Percentiles rank a stretch among this genome's conserved stretches.
phyloP scores from a whole-genome alignment of 2,797 vertebrate genomes.

The Gorsachius magnificus region DNA sequence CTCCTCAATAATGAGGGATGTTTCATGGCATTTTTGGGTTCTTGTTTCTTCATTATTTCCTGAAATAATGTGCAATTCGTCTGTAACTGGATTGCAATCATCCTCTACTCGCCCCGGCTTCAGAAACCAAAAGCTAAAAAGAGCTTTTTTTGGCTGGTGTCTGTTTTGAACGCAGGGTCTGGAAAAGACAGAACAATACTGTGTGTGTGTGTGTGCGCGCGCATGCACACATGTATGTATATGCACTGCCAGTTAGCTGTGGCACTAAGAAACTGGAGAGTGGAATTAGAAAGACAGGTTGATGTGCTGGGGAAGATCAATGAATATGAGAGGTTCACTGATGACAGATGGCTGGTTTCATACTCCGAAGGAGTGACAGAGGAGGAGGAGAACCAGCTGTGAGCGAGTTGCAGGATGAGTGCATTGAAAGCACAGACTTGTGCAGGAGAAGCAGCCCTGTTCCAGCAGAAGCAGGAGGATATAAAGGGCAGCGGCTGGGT shows the following conservation, averaged over 20 bases:
- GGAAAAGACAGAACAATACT: not conserved
- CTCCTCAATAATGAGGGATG: not conserved
- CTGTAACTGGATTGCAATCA: not conserved
- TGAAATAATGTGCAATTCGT: not conserved
- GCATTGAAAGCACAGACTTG: conserved; percentile 33
- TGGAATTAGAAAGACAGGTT: conserved; percentile 57
- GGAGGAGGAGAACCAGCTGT: conserved; percentile 71
- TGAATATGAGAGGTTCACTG: conserved; percentile 68
- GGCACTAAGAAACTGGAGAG: conserved; percentile 30
- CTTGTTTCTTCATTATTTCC: not conserved
- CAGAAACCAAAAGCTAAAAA: not conserved
- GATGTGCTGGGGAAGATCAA: conserved; percentile 68
- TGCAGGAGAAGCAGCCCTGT: conserved; percentile 21
- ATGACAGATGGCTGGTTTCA: conserved; percentile 74
- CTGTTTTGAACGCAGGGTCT: not conserved
- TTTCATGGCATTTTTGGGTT: not conserved
- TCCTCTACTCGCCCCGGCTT: not conserved
- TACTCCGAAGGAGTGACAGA: conserved; percentile 64
- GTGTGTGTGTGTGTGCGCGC: not conserved
- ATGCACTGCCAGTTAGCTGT: not conserved
- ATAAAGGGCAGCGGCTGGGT: conserved; percentile 15
- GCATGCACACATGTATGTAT: accelerated
- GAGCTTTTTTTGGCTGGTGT: not conserved
- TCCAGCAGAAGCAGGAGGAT: conserved; percentile 55
- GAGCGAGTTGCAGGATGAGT: conserved; percentile 56